phyloP scores from a whole-genome alignment of 2,113 vertebrate genomes.

The Aegithalos caudatus region DNA sequence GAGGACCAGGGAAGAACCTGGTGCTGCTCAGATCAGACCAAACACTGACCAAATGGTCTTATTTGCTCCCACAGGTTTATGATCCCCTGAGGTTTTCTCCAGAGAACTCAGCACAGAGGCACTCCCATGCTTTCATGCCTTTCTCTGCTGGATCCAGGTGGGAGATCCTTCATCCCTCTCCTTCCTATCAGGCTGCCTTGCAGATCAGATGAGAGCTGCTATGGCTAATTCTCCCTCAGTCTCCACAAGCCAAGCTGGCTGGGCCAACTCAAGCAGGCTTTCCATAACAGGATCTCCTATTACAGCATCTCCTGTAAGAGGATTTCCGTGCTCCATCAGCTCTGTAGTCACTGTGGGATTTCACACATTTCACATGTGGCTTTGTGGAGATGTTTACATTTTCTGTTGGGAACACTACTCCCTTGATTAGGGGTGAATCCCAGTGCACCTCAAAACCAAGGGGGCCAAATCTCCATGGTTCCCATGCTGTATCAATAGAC shows the following conservation, averaged over 20 bases:
- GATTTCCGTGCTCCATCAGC: background rate
- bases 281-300: background rate
- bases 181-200: background rate
- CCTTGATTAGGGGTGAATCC: background rate
- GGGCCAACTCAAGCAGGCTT: background rate
- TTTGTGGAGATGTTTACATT: background rate
- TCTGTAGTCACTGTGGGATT: background rate
- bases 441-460: background rate
- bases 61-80: slow-evolving; percentile 75
- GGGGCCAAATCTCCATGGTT: background rate
- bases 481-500: background rate
- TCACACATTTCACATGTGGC: background rate
- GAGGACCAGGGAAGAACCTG: background rate
- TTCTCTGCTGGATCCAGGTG: slow-evolving; percentile 83
- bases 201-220: background rate
- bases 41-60: background rate
- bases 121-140: slow-evolving; percentile 84
- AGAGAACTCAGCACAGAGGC: slow-evolving; percentile 79
- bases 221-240: background rate
- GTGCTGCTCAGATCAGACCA: background rate
- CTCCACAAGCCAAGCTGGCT: background rate
- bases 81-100: slow-evolving; percentile 89
- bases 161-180: background rate
- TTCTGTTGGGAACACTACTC: background rate
- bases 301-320: background rate